Evolutionary conservation across 1,140 invertebrate genomes (phyloP).

Genomic region (Helicoverpa zea): DNA sequence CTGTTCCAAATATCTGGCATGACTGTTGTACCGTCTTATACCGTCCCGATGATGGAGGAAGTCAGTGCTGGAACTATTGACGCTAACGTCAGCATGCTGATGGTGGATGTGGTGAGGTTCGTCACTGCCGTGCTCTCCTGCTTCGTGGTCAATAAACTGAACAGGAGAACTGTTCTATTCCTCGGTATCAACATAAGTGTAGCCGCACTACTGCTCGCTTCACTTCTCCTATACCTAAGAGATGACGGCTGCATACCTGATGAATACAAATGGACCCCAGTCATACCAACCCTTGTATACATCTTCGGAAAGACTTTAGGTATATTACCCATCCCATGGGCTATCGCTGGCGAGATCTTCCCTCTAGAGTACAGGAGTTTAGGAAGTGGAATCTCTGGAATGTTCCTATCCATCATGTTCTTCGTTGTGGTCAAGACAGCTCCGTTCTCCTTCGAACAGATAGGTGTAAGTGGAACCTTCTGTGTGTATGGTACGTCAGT

Average conservation of each 20-base stretch:
- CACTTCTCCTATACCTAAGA: conserved; percentile 72
- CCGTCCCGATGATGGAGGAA: conserved; percentile 77
- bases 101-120: conserved; percentile 79
- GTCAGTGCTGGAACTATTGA: conserved; percentile 70
- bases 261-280: conserved; percentile 76
- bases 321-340: conserved; percentile 87
- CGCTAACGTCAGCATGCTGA: conserved; percentile 72
- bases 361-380: conserved; percentile 84
- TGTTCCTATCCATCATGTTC: conserved; percentile 88
- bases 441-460: conserved; percentile 81
- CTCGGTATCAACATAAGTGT: conserved; percentile 73
- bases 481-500: conserved; percentile 88
- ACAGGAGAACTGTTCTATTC: conserved; percentile 77
- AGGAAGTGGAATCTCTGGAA: conserved; percentile 87
- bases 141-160: conserved; percentile 74
- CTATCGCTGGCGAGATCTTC: conserved; percentile 87
- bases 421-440: conserved; percentile 90
- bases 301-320: conserved; percentile 83
- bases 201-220: conserved; percentile 65
- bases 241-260: conserved; percentile 72
- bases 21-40: conserved; percentile 81
- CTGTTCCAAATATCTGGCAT: conserved; percentile 81
- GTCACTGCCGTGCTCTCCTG: conserved; percentile 74
- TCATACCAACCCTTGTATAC: conserved; percentile 73
- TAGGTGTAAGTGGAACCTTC: conserved; percentile 88